phyloP scores from a whole-genome alignment of 1,140 invertebrate species.

The Pararge aegeria region DNA sequence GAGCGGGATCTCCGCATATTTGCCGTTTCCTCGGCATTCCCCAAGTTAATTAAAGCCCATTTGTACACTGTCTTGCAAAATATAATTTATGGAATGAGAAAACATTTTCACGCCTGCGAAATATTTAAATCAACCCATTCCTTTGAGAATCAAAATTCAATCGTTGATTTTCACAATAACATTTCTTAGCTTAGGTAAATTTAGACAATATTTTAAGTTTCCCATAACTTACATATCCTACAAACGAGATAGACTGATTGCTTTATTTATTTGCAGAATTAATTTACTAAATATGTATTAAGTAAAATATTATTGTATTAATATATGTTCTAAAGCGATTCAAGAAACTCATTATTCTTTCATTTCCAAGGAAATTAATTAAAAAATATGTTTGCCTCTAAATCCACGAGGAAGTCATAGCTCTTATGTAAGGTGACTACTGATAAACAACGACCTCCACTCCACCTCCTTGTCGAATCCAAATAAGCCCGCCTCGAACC shows the following conservation, averaged over 20 bases:
- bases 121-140: conserved; percentile 37
- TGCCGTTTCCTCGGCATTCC: conserved; percentile 67
- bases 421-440: conserved; percentile 33
- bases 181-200: not conserved
- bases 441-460: conserved; percentile 62
- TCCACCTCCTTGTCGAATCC: conserved; percentile 72
- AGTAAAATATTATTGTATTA: too few species aligned
- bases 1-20: conserved; percentile 56
- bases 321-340: too few species aligned
- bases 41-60: conserved; percentile 74
- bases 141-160: not conserved
- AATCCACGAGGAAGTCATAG: not conserved
- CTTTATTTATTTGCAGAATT: too few species aligned
- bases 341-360: too few species aligned
- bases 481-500: conserved; percentile 73
- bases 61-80: conserved; percentile 68
- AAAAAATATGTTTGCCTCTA: not conserved
- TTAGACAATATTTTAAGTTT: not conserved
- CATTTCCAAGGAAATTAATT: too few species aligned
- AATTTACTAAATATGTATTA: too few species aligned
- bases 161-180: not conserved
- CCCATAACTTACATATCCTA: too few species aligned
- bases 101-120: conserved; percentile 49
- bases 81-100: conserved; percentile 70
- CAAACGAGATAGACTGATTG: too few species aligned